These are phyloP conservation scores for Brachionichthys hirsutus DNA, from an alignment of 2,113 vertebrate species.

Conservation along the genomic window DNA sequence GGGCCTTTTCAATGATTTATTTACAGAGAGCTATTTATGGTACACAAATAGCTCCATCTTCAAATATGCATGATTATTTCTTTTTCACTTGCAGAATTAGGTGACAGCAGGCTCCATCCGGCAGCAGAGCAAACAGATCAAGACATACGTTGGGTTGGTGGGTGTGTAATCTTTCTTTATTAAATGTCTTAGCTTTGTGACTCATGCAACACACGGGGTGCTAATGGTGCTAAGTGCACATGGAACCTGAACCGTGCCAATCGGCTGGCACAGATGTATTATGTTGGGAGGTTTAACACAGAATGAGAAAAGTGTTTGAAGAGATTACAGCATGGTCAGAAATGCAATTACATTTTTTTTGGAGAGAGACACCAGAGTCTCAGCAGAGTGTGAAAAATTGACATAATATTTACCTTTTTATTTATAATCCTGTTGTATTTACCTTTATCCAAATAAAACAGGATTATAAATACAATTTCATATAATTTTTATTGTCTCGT, in stretches of 20 bases:
- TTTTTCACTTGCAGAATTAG: constrained; percentile 48
- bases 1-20: constrained; percentile 70
- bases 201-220: background rate
- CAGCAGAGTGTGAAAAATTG: too few relatives aligned
- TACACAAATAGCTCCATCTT: constrained; percentile 63
- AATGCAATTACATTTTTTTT: constrained; percentile 4
- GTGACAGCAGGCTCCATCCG: constrained; percentile 24
- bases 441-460: background rate
- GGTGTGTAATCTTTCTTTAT: constrained; percentile 38
- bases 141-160: constrained; percentile 44
- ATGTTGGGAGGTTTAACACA: background rate
- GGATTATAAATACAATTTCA: background rate
- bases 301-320: background rate
- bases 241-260: constrained; percentile 7
- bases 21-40: constrained; percentile 63
- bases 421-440: too few relatives aligned
- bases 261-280: background rate
- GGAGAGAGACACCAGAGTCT: background rate
- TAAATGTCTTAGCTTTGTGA: constrained; percentile 28
- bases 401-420: too few relatives aligned
- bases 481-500: background rate
- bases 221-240: constrained; percentile 19
- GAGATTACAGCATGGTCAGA: constrained; percentile 15
- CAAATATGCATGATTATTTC: constrained; percentile 72
- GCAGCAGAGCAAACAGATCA: constrained; percentile 29